Evolutionary conservation across 2,888 invertebrate species (phyloP).

Genomic region (Lordiphosa fenestrarum): DNA sequence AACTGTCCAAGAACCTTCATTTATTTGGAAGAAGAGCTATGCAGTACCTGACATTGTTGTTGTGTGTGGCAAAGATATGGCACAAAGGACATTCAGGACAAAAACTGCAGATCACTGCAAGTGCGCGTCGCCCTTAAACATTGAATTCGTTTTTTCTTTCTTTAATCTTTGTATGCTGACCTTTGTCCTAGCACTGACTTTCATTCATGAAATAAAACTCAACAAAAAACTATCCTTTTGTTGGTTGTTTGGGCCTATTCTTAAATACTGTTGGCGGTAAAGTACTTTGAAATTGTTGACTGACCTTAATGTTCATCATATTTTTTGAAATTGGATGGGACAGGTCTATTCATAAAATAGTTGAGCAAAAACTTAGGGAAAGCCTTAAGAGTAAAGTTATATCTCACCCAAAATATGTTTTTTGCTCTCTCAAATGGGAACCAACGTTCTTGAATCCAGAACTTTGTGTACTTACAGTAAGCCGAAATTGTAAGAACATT

Average conservation of each 20-base stretch:
- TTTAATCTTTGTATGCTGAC: slow-evolving; percentile 27
- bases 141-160: slow-evolving; percentile 1
- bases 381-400: too few species aligned
- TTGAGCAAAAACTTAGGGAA: too few species aligned
- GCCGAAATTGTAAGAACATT: too few species aligned
- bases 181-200: slow-evolving; percentile 60
- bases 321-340: slow-evolving; percentile 6
- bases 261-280: slow-evolving; percentile 40
- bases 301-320: slow-evolving; percentile 3
- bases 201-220: slow-evolving; percentile 56
- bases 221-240: slow-evolving; percentile 42
- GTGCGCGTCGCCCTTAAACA: slow-evolving; percentile 32
- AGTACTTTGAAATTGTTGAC: slow-evolving; percentile 50
- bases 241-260: slow-evolving; percentile 21
- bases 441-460: too few species aligned
- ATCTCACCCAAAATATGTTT: too few species aligned
- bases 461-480: too few species aligned
- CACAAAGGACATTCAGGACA: slow-evolving; percentile 28
- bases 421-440: too few species aligned
- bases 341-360: too few species aligned
- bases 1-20: slow-evolving; percentile 29
- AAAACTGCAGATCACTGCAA: slow-evolving; percentile 66
- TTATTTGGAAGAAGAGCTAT: slow-evolving; percentile 34
- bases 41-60: slow-evolving; percentile 15
- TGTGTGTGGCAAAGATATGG: slow-evolving; percentile 18